A percentile compares a stretch with the other conserved stretches of the same genome.
phyloP scores from a whole-genome alignment of 2,797 vertebrate species.

The Eulemur mongoz region DNA sequence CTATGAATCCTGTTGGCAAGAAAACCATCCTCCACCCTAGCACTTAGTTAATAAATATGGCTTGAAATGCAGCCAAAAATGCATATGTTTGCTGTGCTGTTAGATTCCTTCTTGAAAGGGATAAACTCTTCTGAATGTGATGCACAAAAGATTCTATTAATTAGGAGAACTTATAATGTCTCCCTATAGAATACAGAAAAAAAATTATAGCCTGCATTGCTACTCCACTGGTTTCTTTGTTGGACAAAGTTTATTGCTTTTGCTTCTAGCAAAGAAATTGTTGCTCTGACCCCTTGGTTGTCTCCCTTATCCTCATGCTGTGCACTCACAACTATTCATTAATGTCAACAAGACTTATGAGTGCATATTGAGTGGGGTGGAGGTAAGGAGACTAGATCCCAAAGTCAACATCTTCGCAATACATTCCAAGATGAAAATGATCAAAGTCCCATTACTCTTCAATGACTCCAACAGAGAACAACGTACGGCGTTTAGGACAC shows the following conservation, averaged over 20 bases:
- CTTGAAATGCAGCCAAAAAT: slow-evolving; percentile 71
- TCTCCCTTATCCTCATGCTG: slow-evolving; percentile 45
- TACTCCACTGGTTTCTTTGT: slow-evolving; percentile 28
- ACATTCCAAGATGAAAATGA: slow-evolving; percentile 61
- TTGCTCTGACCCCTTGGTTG: neutral
- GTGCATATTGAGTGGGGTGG: slow-evolving; percentile 59
- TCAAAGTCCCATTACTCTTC: slow-evolving; percentile 55
- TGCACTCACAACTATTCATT: slow-evolving; percentile 65
- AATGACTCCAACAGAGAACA: slow-evolving; percentile 47
- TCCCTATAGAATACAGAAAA: slow-evolving; percentile 58
- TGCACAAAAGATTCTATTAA: slow-evolving; percentile 67
- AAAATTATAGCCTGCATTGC: neutral
- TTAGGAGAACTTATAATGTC: slow-evolving; percentile 45
- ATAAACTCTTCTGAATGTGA: slow-evolving; percentile 56
- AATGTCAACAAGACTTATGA: slow-evolving; percentile 72
- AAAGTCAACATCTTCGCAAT: slow-evolving; percentile 70
- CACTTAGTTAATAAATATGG: slow-evolving; percentile 75
- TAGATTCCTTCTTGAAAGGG: slow-evolving; percentile 72
- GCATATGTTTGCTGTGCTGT: slow-evolving; percentile 71
- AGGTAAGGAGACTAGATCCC: slow-evolving; percentile 61
- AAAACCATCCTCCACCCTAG: slow-evolving; percentile 73
- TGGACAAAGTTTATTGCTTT: slow-evolving; percentile 47
- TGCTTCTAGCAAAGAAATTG: slow-evolving; percentile 47
- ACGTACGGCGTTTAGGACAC: slow-evolving; percentile 33
- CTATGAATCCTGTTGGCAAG: slow-evolving; percentile 70